These are phyloP conservation scores for Musca domestica DNA, from an alignment of 1,140 invertebrate genomes.

Conservation along the genomic window DNA sequence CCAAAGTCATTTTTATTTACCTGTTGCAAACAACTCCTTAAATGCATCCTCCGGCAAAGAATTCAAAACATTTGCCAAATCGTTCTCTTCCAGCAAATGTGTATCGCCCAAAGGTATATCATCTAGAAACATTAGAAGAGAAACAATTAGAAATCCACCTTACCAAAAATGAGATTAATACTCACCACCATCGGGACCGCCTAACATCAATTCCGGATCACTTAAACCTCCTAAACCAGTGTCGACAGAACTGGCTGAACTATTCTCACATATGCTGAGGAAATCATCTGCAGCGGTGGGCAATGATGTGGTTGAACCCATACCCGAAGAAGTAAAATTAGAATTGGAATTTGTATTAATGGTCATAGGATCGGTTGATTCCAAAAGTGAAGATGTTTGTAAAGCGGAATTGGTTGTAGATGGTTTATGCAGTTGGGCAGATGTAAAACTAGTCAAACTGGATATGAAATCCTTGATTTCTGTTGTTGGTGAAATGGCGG, in stretches of 20 bases:
- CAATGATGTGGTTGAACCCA: constrained; percentile 24
- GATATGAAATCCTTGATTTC: constrained; percentile 13
- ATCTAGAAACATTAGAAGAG: constrained; percentile 31
- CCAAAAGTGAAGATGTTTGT: too few relatives aligned
- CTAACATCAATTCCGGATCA: constrained; percentile 57
- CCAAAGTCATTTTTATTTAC: constrained; percentile 28
- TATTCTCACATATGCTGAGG: constrained; percentile 57
- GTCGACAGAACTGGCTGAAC: constrained; percentile 61
- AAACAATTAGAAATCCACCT: neutral
- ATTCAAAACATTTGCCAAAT: constrained; percentile 84
- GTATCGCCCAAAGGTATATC: constrained; percentile 56
- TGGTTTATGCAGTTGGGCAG: neutral
- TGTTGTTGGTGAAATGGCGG: constrained; percentile 35
- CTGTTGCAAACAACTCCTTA: constrained; percentile 76
- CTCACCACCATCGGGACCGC: constrained; percentile 48
- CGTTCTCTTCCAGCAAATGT: constrained; percentile 73
- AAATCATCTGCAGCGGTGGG: constrained; percentile 41
- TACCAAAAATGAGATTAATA: constrained; percentile 9
- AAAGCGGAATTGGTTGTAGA: neutral
- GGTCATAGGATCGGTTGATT: constrained; percentile 8
- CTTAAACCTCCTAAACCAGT: constrained; percentile 58
- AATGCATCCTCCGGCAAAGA: constrained; percentile 89
- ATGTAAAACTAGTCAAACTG: neutral
- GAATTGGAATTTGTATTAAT: constrained; percentile 25
- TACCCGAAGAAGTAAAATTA: constrained; percentile 25